Evolutionary conservation across 2,113 vertebrate species (phyloP).

Genomic region (Ochotona curzoniae): DNA sequence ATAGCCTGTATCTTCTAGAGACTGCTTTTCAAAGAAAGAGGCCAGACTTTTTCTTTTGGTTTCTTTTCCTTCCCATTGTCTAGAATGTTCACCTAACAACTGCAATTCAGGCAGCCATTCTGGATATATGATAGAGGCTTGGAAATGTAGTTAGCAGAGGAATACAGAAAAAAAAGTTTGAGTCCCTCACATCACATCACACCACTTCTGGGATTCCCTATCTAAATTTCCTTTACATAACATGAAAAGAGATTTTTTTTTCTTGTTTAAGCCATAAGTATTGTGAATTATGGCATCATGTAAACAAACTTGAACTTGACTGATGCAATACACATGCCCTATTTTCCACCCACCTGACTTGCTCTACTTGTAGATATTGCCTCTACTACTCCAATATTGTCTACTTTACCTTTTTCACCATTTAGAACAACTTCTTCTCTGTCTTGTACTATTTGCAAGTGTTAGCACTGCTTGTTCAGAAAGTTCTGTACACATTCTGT

Average conservation of each 20-base stretch:
- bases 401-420: neutral
- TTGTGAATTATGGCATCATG: neutral
- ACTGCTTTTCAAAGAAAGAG: neutral
- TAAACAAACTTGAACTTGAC: neutral
- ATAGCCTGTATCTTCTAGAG: neutral
- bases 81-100: neutral
- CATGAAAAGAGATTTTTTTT: neutral
- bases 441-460: neutral
- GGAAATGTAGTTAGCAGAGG: neutral
- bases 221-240: neutral
- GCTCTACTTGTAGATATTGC: neutral
- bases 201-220: neutral
- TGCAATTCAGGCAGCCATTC: neutral
- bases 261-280: neutral
- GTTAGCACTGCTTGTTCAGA: neutral
- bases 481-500: neutral
- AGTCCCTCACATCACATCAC: neutral
- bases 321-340: neutral
- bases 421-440: neutral
- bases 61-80: neutral
- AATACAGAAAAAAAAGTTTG: neutral
- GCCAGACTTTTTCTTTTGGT: neutral
- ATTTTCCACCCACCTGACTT: neutral
- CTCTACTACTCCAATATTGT: neutral
- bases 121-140: neutral